Base-by-base conservation (phyloP, 2,113 vertebrate genomes). In the Alosa alosa region DNA sequence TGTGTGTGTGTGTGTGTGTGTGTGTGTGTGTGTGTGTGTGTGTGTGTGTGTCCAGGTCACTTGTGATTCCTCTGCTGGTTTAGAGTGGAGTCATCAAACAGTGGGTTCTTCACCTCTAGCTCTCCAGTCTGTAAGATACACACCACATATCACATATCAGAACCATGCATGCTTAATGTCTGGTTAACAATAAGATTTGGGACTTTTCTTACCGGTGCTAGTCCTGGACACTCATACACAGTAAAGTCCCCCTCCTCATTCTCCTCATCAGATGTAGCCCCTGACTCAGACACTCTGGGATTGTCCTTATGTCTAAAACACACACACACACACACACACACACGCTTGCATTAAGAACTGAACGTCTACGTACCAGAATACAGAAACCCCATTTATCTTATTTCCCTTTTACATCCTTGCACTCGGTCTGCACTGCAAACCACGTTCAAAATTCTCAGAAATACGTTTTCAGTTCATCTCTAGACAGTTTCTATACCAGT, bases 241-340 rank as follows among this genome's bases (percentile, higher is more conserved):
- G 98, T 99, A 94, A 99, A 99, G 88, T 98, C 97, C 4, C 97
- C 97, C 0, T 99, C 98, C 81, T 98, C 97, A 0, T 97, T 98
- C 93, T 99, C 98, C 89, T 98, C 97, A 0, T 98, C 97, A 0
- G 97, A 97, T 0, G 95, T 95, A 0, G 97, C 96, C 0, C 94
- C 94, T 0, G 96, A 96, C 84, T 98, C 96, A 0, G 96, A 90
- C 85, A 95, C 91, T 83, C 97, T 96, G 83, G 96, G 90, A 49
- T 97, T 96, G 22, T 96, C 96, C 93, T 96, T 95, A 90, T 96
- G 95, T 91, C 97, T 99, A 87, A 3, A 81, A 0, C 55, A 9
- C n/a, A 64, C 9, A 52, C 50, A 44, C 41, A 44, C 41, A 44
- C 41, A 44, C 41, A 44, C 41, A 44, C 41, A 44, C 41, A 44